Conservation (phyloP, 2,797 vertebrate species). For the Phataginus tricuspis region DNA sequence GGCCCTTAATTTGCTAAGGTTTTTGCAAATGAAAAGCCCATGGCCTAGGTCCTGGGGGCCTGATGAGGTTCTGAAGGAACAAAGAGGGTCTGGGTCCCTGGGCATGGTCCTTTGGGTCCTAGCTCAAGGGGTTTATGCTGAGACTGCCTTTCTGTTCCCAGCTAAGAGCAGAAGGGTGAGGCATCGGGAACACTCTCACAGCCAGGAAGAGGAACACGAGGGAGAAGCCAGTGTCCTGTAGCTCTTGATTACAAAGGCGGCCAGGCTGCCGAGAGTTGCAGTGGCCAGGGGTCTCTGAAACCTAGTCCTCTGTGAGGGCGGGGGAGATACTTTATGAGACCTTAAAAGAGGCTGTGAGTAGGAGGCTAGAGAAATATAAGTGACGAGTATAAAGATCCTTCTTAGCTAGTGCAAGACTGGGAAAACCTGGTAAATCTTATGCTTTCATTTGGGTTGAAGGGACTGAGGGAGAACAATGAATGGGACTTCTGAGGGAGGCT, state of each 20-base stretch:
- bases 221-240: not conserved
- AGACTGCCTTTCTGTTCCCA: not conserved
- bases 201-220: not conserved
- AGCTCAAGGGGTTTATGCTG: not conserved
- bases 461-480: not conserved
- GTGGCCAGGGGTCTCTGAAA: not conserved
- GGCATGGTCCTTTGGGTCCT: not conserved
- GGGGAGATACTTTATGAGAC: not conserved
- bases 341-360: not conserved
- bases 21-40: constrained; percentile 8
- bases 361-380: not conserved
- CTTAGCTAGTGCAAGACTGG: not conserved
- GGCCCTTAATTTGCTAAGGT: not conserved
- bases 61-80: not conserved
- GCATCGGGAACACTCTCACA: not conserved
- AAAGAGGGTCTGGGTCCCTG: not conserved
- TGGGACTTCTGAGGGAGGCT: not conserved
- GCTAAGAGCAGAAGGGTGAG: not conserved
- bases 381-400: not conserved
- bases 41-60: not conserved
- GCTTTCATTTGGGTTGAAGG: not conserved
- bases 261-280: not conserved
- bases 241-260: not conserved
- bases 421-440: not conserved
- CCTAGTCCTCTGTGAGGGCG: not conserved